These are phyloP conservation scores for Chymomyza procnemis DNA, from an alignment of 2,888 invertebrate genomes.

Conservation along the genomic window DNA sequence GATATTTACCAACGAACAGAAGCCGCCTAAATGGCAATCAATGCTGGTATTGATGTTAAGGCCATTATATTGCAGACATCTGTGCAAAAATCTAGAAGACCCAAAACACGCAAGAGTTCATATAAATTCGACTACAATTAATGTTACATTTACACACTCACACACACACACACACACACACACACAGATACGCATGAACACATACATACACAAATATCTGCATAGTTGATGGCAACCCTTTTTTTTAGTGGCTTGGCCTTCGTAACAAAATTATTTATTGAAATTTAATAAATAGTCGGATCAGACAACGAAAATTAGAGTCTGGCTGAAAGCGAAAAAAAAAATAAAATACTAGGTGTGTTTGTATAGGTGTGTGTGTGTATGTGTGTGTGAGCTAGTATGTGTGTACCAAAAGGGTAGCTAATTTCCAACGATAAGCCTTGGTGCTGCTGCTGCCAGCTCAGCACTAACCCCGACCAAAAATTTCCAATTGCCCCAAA, in stretches of 20 bases:
- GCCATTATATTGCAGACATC: constrained; percentile 2
- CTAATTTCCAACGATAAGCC: constrained; percentile 70
- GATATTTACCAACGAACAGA: background rate
- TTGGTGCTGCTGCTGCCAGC: constrained; percentile 15
- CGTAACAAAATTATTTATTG: constrained; percentile 74
- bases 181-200: background rate
- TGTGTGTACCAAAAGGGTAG: constrained; percentile 58
- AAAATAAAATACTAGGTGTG: constrained; percentile 1
- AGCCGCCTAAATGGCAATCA: constrained; percentile 60
- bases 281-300: constrained; percentile 78
- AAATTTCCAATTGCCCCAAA: constrained; percentile 68
- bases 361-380: background rate
- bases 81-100: background rate
- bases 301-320: constrained; percentile 75
- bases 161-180: too few species aligned
- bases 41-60: constrained; percentile 61
- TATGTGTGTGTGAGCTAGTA: constrained; percentile 18
- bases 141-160: constrained; percentile 10
- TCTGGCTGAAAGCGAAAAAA: constrained; percentile 61
- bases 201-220: constrained; percentile 2
- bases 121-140: constrained; percentile 25
- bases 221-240: constrained; percentile 2
- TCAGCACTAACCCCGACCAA: constrained; percentile 60
- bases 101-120: background rate
- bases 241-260: constrained; percentile 26